These are phyloP conservation scores for Corbicula japonica DNA, from an alignment of 2,888 invertebrate species.

Conservation along the genomic window DNA sequence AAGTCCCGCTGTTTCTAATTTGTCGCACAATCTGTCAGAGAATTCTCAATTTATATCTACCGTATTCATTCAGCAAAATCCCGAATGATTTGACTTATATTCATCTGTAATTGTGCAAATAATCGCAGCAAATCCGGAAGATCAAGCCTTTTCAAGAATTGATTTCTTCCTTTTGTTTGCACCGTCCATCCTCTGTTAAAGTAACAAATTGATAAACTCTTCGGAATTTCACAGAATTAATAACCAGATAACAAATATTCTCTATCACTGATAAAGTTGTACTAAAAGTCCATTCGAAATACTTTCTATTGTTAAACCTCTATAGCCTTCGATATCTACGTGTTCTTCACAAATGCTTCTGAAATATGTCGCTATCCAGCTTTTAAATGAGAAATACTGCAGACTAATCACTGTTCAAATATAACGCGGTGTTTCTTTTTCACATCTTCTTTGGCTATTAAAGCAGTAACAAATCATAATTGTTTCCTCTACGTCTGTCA, in stretches of 20 bases:
- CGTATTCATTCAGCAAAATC: constrained; percentile 27
- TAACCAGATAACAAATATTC: constrained; percentile 35
- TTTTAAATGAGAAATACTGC: constrained; percentile 5
- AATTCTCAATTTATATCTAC: constrained; percentile 38
- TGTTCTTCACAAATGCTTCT: constrained; percentile 36
- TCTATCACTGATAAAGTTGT: constrained; percentile 34
- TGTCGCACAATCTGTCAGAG: background rate
- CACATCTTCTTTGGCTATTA: constrained; percentile 45
- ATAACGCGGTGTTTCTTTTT: constrained; percentile 35
- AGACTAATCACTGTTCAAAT: constrained; percentile 45
- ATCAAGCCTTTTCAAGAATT: constrained; percentile 44
- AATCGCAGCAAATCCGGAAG: constrained; percentile 38
- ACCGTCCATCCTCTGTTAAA: constrained; percentile 30
- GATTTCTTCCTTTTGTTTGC: constrained; percentile 42
- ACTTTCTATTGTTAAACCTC: constrained; percentile 41
- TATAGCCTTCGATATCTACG: constrained; percentile 15
- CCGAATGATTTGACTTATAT: constrained; percentile 34
- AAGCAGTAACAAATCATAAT: constrained; percentile 45
- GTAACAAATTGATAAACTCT: constrained; percentile 35
- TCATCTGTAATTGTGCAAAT: constrained; percentile 22
- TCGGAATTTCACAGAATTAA: constrained; percentile 41
- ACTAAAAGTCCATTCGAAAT: constrained; percentile 30
- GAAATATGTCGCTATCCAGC: constrained; percentile 28
- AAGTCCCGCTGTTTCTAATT: constrained; percentile 25
- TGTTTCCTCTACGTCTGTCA: constrained; percentile 49